These are phyloP conservation scores for Neelides folsomi DNA, from an alignment of 2,888 invertebrate genomes.

Conservation along the genomic window DNA sequence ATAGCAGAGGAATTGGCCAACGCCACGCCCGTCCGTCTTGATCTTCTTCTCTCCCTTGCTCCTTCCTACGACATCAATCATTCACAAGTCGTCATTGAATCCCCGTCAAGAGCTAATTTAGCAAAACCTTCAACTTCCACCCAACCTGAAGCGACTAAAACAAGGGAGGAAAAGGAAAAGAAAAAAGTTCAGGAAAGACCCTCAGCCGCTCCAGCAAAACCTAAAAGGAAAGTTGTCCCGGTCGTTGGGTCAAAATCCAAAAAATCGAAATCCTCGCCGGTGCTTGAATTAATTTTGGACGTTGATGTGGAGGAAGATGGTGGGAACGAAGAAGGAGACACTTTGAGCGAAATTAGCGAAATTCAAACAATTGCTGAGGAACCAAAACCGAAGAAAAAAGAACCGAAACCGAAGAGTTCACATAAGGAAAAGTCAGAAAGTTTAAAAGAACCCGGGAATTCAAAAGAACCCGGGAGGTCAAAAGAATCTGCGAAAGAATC, in stretches of 20 bases:
- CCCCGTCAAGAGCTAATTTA: background rate
- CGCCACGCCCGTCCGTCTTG: conserved; percentile 77
- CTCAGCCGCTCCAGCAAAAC: conserved; percentile 9
- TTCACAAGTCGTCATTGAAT: conserved; percentile 46
- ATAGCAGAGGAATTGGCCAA: conserved; percentile 77
- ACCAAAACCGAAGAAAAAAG: conserved; percentile 6
- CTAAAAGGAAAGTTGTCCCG: conserved; percentile 16
- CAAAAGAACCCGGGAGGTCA: no score
- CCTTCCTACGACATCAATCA: conserved; percentile 41
- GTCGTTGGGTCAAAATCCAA: conserved; percentile 1
- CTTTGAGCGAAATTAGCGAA: conserved; percentile 31
- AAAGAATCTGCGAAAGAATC: background rate
- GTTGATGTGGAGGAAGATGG: conserved; percentile 36
- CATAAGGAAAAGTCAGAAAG: background rate
- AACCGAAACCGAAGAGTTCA: background rate
- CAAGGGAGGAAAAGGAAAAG: background rate
- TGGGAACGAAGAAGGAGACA: conserved; percentile 25
- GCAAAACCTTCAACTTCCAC: background rate
- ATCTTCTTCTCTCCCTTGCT: conserved; percentile 68
- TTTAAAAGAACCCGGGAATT: no score
- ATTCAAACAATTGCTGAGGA: conserved; percentile 30
- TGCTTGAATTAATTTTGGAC: conserved; percentile 47
- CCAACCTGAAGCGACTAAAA: background rate
- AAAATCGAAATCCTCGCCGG: conserved; percentile 27
- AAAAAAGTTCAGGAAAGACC: background rate